phyloP scores from a whole-genome alignment of 1,140 invertebrate genomes.

The Aphis gossypii region DNA sequence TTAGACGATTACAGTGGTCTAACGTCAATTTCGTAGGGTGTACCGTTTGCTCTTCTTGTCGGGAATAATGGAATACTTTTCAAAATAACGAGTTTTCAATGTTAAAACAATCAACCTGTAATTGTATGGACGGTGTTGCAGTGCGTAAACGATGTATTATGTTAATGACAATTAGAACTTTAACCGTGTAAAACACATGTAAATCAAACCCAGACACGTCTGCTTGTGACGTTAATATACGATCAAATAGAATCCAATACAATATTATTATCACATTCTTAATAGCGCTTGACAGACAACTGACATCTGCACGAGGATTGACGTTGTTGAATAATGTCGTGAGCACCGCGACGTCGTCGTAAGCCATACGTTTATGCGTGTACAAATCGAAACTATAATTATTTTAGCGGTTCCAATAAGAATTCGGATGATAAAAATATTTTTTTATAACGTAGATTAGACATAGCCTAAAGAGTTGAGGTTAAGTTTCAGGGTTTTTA shows the following conservation, averaged over 20 bases:
- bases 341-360: neutral
- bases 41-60: neutral
- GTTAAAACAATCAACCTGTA: neutral
- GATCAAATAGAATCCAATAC: neutral
- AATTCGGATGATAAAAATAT: neutral
- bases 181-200: neutral
- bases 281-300: neutral
- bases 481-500: neutral
- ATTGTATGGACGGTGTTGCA: neutral
- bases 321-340: neutral
- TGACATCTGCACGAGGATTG: neutral
- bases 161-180: neutral
- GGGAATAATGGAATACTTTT: neutral
- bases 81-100: neutral
- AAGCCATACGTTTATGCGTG: too few relatives aligned
- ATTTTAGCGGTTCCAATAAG: neutral
- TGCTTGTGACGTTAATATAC: neutral
- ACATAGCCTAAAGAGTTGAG: neutral
- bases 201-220: slow-evolving; percentile 6
- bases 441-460: neutral
- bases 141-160: neutral
- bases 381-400: neutral
- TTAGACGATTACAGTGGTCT: neutral
- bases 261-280: neutral
- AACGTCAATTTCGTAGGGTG: neutral